Evolutionary conservation across 2,888 invertebrate species (phyloP), one percentile per base, ranked within the genome.

Genomic region (Apomyelois bistriatella): DNA sequence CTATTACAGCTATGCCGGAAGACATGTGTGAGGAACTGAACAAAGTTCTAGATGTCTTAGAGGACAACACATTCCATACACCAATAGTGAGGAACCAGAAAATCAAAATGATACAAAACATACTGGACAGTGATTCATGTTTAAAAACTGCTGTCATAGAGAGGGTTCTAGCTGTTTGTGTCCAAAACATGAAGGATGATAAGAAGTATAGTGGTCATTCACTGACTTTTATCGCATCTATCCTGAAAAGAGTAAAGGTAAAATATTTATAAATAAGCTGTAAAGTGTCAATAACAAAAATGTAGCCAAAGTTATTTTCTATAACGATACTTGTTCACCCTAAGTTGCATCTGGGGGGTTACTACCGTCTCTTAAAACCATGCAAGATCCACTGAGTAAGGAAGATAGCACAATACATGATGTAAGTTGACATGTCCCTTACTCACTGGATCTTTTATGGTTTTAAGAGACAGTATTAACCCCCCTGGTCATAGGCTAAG

Each of bases 171-270:
- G 60, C 62, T 15, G 55, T 82, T 52, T 84, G 82, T 62, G 59
- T 66, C 16, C 66, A 68, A 37, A 79, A 81, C 35, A 55, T 82
- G 32, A 74, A 71, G 54, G 68, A 74, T 16, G 74, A 82, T 53
- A 62, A 72, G 43, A 73, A 74, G 57, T 68, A 72, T 59, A 64
- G 72, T 36, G 58, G 66, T 15, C 65, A 66, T 53, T 66, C 68
- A 28, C 53, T 85, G 41, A 71, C 70, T 30, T 65, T 82, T 12
- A 64, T 85, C 13, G 53, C 60, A 41, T 58, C 59, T n/a, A 62
- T 85, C 35, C 49, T 82, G 30, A 69, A 68, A 10, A 80, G 75
- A 70, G 58, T 74, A 9, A 66, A 79, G 76, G 88, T 88, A 72
- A 58, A 13, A 6, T 32, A 10, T 32, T 32, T 10, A 5, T 28